Conservation (phyloP, 2,797 vertebrate genomes). For the Uromys caudimaculatus region DNA sequence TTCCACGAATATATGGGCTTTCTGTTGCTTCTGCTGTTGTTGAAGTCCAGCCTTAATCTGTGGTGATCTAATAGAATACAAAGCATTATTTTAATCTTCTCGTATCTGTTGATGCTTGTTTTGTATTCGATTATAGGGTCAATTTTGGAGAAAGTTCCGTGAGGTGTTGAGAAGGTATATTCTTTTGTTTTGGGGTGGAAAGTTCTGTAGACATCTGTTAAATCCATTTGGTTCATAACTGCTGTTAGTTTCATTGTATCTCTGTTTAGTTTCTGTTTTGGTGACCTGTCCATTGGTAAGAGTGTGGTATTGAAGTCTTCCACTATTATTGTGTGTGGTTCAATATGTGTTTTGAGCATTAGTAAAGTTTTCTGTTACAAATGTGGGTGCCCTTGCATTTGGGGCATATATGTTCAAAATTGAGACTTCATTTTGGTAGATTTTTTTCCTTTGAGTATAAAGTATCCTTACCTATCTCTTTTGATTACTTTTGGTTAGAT, state of each 20-base stretch:
- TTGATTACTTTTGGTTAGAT: no score
- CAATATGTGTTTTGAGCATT: no score
- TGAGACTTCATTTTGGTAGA: no score
- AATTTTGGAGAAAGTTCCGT: not conserved
- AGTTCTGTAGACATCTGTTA: not conserved
- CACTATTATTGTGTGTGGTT: no score
- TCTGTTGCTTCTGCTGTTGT: not conserved
- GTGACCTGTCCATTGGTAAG: not conserved
- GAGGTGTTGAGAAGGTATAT: not conserved
- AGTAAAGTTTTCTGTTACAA: no score
- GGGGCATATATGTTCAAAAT: no score
- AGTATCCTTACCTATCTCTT: no score
- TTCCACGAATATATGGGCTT: not conserved
- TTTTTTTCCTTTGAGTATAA: no score
- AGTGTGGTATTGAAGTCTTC: not conserved
- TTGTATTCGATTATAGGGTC: not conserved
- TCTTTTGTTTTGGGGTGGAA: not conserved
- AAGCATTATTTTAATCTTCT: not conserved
- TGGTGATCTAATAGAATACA: not conserved
- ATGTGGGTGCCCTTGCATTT: no score
- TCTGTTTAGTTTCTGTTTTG: not conserved
- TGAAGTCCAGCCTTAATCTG: not conserved
- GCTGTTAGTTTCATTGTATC: not conserved
- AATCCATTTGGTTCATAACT: not conserved
- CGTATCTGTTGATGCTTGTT: not conserved